Percentiles rank a stretch among this genome's conserved stretches.
Evolutionary conservation across 1,140 invertebrate species (phyloP).

Genomic region (Sycobia sp.): DNA sequence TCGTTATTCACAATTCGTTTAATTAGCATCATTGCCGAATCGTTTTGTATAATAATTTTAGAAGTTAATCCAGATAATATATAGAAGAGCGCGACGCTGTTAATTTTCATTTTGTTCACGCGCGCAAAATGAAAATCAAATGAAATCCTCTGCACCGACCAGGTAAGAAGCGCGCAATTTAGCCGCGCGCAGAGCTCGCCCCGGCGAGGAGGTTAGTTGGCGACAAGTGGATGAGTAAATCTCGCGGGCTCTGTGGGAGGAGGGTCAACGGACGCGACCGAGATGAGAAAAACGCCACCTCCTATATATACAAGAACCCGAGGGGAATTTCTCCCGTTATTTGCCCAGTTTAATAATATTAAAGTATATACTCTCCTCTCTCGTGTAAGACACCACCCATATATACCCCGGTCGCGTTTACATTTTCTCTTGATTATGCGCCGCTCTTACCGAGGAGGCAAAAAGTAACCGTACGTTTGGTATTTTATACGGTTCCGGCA

Average conservation of each 20-base stretch:
- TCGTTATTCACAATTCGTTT: no score
- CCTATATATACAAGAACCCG: no score
- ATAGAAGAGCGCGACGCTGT: no score
- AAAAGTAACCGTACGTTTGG: no score
- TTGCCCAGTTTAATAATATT: slow-evolving; percentile 1
- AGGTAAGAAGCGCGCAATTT: slow-evolving; percentile 12
- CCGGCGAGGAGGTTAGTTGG: no score
- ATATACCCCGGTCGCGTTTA: no score
- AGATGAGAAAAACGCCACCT: not conserved
- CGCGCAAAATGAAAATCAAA: slow-evolving; percentile 27
- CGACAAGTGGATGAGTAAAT: slow-evolving; percentile 29
- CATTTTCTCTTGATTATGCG: not conserved
- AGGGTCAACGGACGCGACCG: slow-evolving; percentile 9
- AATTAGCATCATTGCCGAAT: no score
- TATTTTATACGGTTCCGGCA: no score
- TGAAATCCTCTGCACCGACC: slow-evolving; percentile 24
- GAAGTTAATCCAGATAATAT: no score
- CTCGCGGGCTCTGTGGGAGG: not conserved
- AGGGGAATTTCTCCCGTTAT: no score
- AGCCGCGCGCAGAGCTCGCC: slow-evolving; percentile 15
- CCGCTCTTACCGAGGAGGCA: not conserved
- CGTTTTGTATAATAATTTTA: no score
- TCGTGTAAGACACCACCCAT: no score
- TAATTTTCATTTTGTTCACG: slow-evolving; percentile 27
- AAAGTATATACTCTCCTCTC: not conserved